These are phyloP conservation scores for Sebastes elongatus DNA, from an alignment of 2,797 vertebrate species.

Conservation along the genomic window DNA sequence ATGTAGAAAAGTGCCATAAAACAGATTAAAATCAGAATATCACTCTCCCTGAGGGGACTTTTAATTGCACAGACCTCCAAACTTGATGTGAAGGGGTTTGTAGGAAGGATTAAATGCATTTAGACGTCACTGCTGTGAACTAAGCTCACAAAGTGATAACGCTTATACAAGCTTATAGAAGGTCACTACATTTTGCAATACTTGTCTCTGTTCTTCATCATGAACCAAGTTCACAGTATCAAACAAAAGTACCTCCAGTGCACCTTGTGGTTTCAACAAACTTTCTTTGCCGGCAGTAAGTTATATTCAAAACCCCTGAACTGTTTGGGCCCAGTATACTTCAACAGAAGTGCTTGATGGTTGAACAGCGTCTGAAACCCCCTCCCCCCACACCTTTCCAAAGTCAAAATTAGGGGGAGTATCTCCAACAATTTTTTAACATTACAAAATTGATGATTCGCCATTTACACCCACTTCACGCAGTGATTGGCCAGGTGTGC, in stretches of 20 bases:
- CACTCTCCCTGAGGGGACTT: neutral
- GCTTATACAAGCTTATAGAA: conserved; percentile 11
- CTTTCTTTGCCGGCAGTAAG: neutral
- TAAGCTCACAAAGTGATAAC: conserved; percentile 31
- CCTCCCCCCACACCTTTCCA: neutral
- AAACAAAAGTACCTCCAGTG: neutral
- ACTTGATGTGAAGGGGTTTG: conserved; percentile 29
- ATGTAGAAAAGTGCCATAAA: conserved; percentile 32
- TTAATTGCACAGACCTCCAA: conserved; percentile 17
- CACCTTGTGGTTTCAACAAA: neutral
- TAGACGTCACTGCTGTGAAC: conserved; percentile 13
- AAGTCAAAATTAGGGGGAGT: neutral
- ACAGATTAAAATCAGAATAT: conserved; percentile 30
- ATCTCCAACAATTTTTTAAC: neutral
- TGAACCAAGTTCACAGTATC: neutral
- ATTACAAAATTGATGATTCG: neutral
- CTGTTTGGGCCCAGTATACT: neutral
- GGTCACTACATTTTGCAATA: conserved; percentile 7
- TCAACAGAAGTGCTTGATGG: neutral
- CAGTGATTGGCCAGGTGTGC: neutral
- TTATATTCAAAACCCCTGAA: neutral
- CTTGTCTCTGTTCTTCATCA: conserved; percentile 48
- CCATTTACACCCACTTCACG: neutral
- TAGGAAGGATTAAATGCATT: conserved; percentile 29
- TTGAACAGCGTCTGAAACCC: neutral